Evolutionary conservation across 2,113 vertebrate species (phyloP).

Genomic region (Cyphomyrus discorhynchus): DNA sequence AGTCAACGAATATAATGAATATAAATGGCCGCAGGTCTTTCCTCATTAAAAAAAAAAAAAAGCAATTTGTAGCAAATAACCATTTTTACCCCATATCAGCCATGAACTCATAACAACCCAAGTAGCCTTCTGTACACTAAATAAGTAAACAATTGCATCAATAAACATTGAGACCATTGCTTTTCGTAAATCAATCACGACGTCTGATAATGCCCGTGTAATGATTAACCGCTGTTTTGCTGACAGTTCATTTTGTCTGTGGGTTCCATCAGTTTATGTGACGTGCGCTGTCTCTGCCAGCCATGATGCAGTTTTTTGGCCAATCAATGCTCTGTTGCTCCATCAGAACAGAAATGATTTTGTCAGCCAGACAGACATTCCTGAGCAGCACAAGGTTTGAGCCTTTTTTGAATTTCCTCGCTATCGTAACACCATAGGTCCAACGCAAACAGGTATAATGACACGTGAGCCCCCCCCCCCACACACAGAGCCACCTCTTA

Average conservation of each 20-base stretch:
- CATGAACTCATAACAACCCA: slow-evolving; percentile 36
- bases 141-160: slow-evolving; percentile 74
- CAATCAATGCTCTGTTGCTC: slow-evolving; percentile 37
- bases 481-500: background rate
- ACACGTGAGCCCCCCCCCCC: background rate
- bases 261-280: slow-evolving; percentile 46
- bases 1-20: background rate
- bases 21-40: background rate
- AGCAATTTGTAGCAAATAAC: background rate
- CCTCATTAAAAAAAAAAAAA: background rate
- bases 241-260: slow-evolving; percentile 58
- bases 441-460: background rate
- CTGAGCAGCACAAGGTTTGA: no score
- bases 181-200: slow-evolving; percentile 73
- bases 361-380: background rate
- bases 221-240: slow-evolving; percentile 72
- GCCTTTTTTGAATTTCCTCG: no score
- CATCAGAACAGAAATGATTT: background rate
- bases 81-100: slow-evolving; percentile 18
- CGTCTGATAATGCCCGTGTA: slow-evolving; percentile 55
- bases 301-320: slow-evolving; percentile 40
- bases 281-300: slow-evolving; percentile 47
- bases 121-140: slow-evolving; percentile 49
- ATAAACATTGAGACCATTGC: slow-evolving; percentile 63
- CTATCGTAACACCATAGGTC: background rate